Evolutionary conservation across 1,140 invertebrate species (phyloP), one percentile per base, ranked within the genome.

Genomic region (Ptiloglossa arizonensis): DNA sequence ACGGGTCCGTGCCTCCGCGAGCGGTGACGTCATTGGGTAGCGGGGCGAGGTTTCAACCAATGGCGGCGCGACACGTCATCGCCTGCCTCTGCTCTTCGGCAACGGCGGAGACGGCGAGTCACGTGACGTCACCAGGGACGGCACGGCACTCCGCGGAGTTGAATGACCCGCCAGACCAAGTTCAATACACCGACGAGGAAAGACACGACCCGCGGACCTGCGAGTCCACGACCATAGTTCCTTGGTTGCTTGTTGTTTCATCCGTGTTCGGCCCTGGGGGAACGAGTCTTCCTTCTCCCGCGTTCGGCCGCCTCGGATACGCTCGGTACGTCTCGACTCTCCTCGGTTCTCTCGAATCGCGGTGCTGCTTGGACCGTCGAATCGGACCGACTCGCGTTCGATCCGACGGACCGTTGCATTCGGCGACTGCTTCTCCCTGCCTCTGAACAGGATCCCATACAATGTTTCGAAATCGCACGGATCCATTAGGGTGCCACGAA

Each of bases 181-280:
- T 92, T 92, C 91, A 92, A 92, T 92, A 92, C 87, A 90, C 91
- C 86, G 75, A 77, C 82, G 63, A 68, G 70, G 48, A 66, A 54
- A 72, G 66, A 81, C 69, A 71, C 72, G 72, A 68, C 38, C 54
- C 54, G 72, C 38, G 52, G 63, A 68, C 46, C 52, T 38, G 75
- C 56, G 63, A 81, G 35, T 75, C 70, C 67, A 60, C 83, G 64
- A 81, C 64, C 79, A 76, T 62, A 85, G 67, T 76, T 86, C 83
- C 84, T 79, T 52, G 79, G 52, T 80, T 67, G 68, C 67, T 50
- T 35, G 50, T 79, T 46, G 54, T n/a, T 77, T 79, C 81, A 68
- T 50, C 64, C 66, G 50, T 79, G 54, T 44, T 62, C 52, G 44
- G 54, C 52, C 70, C 64, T 41, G 24, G 57, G 67, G 78, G 52